Evolutionary conservation across 2,797 vertebrate genomes (phyloP), one percentile per base, ranked within the genome.

Genomic region (Arctocebus calabarensis): DNA sequence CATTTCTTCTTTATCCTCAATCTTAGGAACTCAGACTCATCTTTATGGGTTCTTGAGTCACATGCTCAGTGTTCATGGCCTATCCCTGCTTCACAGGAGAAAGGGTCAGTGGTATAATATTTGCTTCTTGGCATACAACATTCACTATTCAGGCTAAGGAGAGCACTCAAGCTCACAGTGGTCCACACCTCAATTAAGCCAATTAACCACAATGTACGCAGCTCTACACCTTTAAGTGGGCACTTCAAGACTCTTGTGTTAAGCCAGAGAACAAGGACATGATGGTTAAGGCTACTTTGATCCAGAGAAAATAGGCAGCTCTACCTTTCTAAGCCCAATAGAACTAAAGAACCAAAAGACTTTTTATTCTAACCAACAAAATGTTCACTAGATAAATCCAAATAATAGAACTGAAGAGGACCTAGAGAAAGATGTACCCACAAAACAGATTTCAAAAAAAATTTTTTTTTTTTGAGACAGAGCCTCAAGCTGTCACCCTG

Each of bases 391-490:
- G 84, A 34, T 89, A 93, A 93, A 85, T 23, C 7, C 61, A 96
- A 62, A 34, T 11, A 86, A 48, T 8, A 79, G 22, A 32, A 86
- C n/a, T 57, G 37, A 85, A 64, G 12, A 61, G 70, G 75, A 48
- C 20, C 91, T 88, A 73, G 43, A 95, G n/a, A 90, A 55, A 88
- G 61, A 11, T 32, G 0, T 25, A 61, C 27, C 32, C 81, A 88
- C 8, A 79, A 34, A 81, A 95, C 14, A 84, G 32, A 10, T 84
- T 79, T 79, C 52, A 61, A 91, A 90, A 59, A 90, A 92, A 94
- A n/a, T 40, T 40, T 40, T 40, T 40, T 40, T 40, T 40, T 40
- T 40, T 40, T 40, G 40, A 40, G 40, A 40, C 40, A 40, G 3
- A 40, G 40, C 40, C 5, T 40, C 40, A 40, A 40, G 40, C 40